These are phyloP conservation scores for Mionectes macconnelli DNA, from an alignment of 2,113 vertebrate genomes.

Conservation along the genomic window DNA sequence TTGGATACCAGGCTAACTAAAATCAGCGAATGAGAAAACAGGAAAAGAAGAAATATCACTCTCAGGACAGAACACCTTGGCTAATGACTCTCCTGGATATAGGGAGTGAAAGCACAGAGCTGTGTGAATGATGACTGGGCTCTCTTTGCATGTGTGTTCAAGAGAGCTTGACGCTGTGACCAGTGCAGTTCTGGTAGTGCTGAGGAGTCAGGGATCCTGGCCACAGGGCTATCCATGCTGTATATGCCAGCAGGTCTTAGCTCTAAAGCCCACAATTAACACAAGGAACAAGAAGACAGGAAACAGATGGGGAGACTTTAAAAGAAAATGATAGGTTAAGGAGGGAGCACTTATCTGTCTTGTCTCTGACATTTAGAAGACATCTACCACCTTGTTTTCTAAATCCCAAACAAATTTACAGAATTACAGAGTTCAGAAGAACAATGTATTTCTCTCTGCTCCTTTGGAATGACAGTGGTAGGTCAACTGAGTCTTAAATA, in stretches of 20 bases:
- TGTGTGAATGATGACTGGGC: fast-evolving
- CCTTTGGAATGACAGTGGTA: neutral
- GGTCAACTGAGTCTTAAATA: neutral
- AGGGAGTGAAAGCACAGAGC: neutral
- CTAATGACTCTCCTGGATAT: neutral
- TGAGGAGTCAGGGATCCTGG: neutral
- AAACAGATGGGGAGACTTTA: neutral
- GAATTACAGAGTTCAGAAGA: neutral
- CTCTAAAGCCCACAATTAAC: neutral
- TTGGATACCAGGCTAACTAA: neutral
- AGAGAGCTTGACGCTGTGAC: neutral
- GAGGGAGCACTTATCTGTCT: neutral
- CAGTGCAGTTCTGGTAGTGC: neutral
- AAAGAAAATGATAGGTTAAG: neutral
- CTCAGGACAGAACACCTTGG: neutral
- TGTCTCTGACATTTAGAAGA: neutral
- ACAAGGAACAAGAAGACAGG: neutral
- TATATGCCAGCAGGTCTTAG: neutral
- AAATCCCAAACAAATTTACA: neutral
- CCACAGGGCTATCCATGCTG: neutral
- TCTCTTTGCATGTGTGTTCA: neutral
- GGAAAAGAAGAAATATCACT: neutral
- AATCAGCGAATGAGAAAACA: neutral
- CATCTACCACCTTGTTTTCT: neutral
- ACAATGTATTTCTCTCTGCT: neutral